Evolutionary conservation across 2,113 vertebrate species (phyloP).

Genomic region (Struthio camelus): DNA sequence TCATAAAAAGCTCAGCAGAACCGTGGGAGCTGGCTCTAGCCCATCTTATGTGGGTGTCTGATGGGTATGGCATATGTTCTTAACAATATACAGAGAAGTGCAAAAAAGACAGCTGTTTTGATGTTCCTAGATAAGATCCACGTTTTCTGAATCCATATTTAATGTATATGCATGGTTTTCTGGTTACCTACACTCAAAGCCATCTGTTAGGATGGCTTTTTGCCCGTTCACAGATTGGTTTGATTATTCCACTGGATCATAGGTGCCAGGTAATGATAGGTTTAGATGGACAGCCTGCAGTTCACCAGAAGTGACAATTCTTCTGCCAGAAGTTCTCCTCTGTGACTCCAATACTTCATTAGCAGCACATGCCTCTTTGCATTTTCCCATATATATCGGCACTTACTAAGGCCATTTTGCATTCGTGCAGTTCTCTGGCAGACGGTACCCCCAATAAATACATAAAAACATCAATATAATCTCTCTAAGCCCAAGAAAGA

Average conservation of each 20-base stretch:
- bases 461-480: constrained; percentile 22
- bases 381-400: not conserved
- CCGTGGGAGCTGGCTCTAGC: not conserved
- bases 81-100: not conserved
- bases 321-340: constrained; percentile 51
- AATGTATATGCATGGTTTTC: constrained; percentile 52
- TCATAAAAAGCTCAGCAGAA: not conserved
- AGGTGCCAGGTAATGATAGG: constrained; percentile 67
- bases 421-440: not conserved
- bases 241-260: constrained; percentile 46
- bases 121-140: constrained; percentile 34
- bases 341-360: not conserved
- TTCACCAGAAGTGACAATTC: constrained; percentile 3
- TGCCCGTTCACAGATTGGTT: constrained; percentile 59
- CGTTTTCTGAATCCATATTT: constrained; percentile 1
- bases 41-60: not conserved
- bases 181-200: constrained; percentile 45
- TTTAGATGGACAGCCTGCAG: constrained; percentile 61
- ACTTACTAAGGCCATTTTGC: not conserved
- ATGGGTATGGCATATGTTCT: not conserved
- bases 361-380: not conserved
- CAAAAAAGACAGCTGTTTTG: constrained; percentile 21
- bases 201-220: constrained; percentile 67
- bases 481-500: not conserved
- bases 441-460: not conserved